Evolutionary conservation across 2,888 invertebrate species (phyloP), one percentile per base, ranked within the genome.

Genomic region (Apodemia duryi): DNA sequence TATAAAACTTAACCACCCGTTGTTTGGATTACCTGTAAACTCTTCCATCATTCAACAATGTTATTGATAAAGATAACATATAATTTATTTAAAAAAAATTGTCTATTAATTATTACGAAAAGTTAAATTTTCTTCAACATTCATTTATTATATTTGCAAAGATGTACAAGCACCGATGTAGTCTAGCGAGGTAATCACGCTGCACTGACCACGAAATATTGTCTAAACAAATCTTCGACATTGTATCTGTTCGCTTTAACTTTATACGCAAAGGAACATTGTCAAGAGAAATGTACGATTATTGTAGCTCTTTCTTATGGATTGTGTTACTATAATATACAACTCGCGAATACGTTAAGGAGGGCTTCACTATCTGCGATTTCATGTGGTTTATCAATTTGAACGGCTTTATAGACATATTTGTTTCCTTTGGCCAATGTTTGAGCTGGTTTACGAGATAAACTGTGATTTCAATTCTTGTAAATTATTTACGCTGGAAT

Each of bases 201-300:
- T 80, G 81, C 78, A 82, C 79, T 80, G 75, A 80, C 79, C 84
- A 83, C 82, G 86, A 86, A 86, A 78, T 78, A 76, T 79, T 82
- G 81, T 83, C 82, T 84, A 85, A 88, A 89, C 90, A 88, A 89
- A 88, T 90, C 89, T 89, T 85, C 84, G 82, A 88, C 90, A 89
- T 88, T 86, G 88, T 89, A 88, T 88, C 88, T 84, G 79, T 84
- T 84, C 80, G 84, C 84, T 81, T 85, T 88, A 88, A 88, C 87
- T 88, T 84, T 86, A 86, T 89, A 89, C 88, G 88, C 86, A 88
- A 88, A 88, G 88, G 85, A 88, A 88, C 87, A 83, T 88, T 88
- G 89, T 89, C 89, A 88, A 88, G 88, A 85, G 86, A 86, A 86
- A 90, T 83, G 84, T 90, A 90, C 87, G 88, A 89, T 90, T 90